Base-by-base conservation (phyloP, 2,113 vertebrate genomes). In the Alces alces region DNA sequence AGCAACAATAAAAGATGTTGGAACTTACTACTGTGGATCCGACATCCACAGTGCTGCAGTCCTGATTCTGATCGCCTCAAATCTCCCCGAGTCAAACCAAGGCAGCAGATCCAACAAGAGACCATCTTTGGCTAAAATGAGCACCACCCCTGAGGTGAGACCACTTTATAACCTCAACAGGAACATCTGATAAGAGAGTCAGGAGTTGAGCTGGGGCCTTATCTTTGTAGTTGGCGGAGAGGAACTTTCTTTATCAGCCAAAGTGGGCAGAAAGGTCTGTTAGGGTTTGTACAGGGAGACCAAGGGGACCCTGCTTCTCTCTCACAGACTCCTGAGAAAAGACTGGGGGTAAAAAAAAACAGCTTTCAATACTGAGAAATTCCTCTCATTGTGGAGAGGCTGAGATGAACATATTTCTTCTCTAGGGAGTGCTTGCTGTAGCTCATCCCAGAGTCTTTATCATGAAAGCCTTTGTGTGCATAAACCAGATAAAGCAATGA, bases 401-500 rank as follows among this genome's bases (percentile, higher is more conserved):
- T 95, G 80, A 83, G 45, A 83, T 30, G 36, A 95, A 76, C 92
- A 93, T 82, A 90, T 87, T 92, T 89, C 92, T 95, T 47, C 89
- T 85, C n/a, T 85, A 84, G 5, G 54, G 55, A 95, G 58, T 39
- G 82, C 45, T 58, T n/a, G 85, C 66, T 58, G 50, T 93, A 82
- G 57, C 52, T 97, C 86, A 86, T 89, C 58, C 86, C 89, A 89
- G 76, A 83, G 30, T 58, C 86, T 89, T 96, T 89, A 97, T 84
- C 90, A 19, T 30, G 85, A 87, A 95, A 96, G 88, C 15, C 3
- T 82, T 90, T 9, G 0, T 84, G 90, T 95, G 76, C 57, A 89
- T 73, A 91, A 91, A 91, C 88, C 60, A 97, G 95, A 97, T 96
- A 97, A 97, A 97, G 85, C 90, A 92, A 97, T 83, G 92, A 90